These are phyloP conservation scores for Pteropus rufus DNA, from an alignment of 2,797 vertebrate genomes.

Conservation along the genomic window DNA sequence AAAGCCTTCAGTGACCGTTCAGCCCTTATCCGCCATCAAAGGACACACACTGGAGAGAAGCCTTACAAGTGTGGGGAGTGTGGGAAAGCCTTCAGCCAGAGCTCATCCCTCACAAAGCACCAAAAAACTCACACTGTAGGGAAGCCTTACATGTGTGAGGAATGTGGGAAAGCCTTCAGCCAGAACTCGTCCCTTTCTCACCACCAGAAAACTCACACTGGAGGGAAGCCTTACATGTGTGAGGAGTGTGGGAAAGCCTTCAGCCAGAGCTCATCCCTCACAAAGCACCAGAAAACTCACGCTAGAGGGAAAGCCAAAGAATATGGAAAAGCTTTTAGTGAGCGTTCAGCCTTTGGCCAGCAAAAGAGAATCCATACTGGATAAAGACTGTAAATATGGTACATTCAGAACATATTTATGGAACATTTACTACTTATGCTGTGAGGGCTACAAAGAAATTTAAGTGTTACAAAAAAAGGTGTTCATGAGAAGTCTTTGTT, in stretches of 20 bases:
- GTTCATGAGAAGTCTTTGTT: not conserved
- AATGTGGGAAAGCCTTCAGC: conserved; percentile 73
- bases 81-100: conserved; percentile 77
- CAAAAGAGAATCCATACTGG: conserved; percentile 69
- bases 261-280: conserved; percentile 75
- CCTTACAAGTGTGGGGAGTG: conserved; percentile 76
- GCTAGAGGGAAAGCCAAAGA: not conserved
- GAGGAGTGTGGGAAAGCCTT: conserved; percentile 73
- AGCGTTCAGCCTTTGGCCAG: conserved; percentile 17
- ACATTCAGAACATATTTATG: not conserved
- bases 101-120: conserved; percentile 77
- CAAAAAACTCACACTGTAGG: conserved; percentile 76
- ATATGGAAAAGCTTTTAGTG: conserved; percentile 38
- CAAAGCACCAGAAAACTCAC: conserved; percentile 69
- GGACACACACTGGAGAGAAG: conserved; percentile 78
- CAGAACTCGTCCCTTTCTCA: conserved; percentile 75
- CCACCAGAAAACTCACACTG: conserved; percentile 70
- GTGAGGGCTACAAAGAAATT: not conserved
- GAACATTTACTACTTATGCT: not conserved
- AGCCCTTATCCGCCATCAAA: conserved; percentile 74
- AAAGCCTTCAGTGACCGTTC: conserved; percentile 75
- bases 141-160: conserved; percentile 64
- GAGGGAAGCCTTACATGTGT: conserved; percentile 57
- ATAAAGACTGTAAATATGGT: not conserved
- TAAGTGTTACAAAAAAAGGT: not conserved